Percentiles rank a stretch among this genome's conserved stretches.
Conservation (phyloP, 2,797 vertebrate species). For the Iguana delicatissima region DNA sequence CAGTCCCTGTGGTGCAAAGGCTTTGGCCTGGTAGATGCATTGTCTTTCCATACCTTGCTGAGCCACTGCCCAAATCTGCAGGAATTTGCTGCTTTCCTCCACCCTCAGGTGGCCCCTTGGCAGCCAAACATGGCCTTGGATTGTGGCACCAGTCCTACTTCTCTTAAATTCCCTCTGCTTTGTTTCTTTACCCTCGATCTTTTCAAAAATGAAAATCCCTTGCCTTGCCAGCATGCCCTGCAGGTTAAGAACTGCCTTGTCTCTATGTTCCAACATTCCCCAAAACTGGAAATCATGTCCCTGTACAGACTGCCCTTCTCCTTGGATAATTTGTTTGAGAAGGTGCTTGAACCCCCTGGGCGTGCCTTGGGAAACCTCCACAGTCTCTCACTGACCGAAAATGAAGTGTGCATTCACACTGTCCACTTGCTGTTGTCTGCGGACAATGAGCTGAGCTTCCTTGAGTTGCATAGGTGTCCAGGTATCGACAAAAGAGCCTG, state of each 20-base stretch:
- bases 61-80: constrained; percentile 78
- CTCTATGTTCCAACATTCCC: constrained; percentile 77
- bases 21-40: constrained; percentile 71
- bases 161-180: constrained; percentile 3
- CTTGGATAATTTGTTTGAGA: constrained; percentile 72
- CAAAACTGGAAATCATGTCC: constrained; percentile 76
- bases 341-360: background rate
- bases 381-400: constrained; percentile 62
- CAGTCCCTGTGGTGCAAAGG: constrained; percentile 82
- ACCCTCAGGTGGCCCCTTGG: background rate
- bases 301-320: constrained; percentile 80
- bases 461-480: constrained; percentile 68
- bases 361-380: constrained; percentile 40
- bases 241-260: constrained; percentile 73
- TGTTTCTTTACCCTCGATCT: constrained; percentile 55
- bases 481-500: constrained; percentile 68
- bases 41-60: constrained; percentile 77
- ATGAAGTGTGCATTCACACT: background rate
- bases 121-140: background rate
- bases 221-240: constrained; percentile 63
- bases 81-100: constrained; percentile 78
- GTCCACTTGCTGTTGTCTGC: constrained; percentile 57
- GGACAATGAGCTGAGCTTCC: constrained; percentile 35
- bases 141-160: constrained; percentile 41
- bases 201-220: rapidly evolving